Percentiles rank a stretch among this genome's conserved stretches.
These are phyloP conservation scores for Cantharis rufa DNA, from an alignment of 2,888 invertebrate genomes.

Conservation along the genomic window DNA sequence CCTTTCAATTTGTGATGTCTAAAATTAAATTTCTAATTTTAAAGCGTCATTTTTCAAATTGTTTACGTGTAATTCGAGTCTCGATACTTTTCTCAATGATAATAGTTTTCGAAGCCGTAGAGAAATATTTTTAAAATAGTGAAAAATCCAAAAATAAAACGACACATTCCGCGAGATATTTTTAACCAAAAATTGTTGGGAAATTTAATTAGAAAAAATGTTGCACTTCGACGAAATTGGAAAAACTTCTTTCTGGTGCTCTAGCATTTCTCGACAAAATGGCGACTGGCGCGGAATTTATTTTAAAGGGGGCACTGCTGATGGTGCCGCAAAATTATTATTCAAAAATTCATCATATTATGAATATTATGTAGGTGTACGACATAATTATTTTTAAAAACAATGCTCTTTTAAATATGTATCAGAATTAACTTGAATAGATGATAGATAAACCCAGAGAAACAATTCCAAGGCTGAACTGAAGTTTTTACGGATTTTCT, in stretches of 20 bases:
- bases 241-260: not conserved
- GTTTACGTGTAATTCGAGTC: not conserved
- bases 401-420: too few species aligned
- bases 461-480: too few species aligned
- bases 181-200: not conserved
- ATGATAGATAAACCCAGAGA: too few species aligned
- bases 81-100: not conserved
- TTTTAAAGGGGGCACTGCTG: not conserved
- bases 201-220: not conserved
- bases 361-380: too few species aligned
- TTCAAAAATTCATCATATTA: too few species aligned
- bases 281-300: not conserved
- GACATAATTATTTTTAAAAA: too few species aligned
- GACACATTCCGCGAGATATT: not conserved
- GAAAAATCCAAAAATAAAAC: not conserved
- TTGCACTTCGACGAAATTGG: not conserved
- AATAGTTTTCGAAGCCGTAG: not conserved
- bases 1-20: not conserved
- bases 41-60: not conserved
- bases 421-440: too few species aligned
- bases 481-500: too few species aligned
- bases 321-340: too few species aligned
- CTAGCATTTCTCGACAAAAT: not conserved
- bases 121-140: not conserved
- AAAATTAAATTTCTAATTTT: not conserved